Conservation (phyloP, 2,113 vertebrate genomes). For the Anolis carolinensis region DNA sequence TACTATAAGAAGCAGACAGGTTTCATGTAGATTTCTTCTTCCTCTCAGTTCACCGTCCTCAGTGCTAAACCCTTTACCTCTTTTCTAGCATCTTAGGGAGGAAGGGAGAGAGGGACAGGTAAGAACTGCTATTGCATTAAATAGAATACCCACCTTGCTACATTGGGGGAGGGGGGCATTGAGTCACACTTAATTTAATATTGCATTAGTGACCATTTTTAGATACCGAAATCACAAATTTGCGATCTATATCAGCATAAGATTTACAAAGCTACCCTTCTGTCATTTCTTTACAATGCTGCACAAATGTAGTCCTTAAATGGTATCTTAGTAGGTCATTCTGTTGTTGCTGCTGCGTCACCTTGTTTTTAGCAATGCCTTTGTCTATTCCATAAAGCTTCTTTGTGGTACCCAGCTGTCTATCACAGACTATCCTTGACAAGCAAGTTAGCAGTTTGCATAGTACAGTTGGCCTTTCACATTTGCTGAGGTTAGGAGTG, state of each 20-base stretch:
- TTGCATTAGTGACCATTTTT: background rate
- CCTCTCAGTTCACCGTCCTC: too few species aligned
- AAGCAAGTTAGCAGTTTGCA: background rate
- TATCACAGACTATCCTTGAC: background rate
- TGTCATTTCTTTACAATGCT: background rate
- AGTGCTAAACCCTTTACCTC: too few species aligned
- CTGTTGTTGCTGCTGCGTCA: background rate
- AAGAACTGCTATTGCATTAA: too few species aligned
- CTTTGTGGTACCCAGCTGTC: background rate
- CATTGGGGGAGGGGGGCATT: too few species aligned
- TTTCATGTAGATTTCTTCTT: too few species aligned
- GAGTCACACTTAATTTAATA: too few species aligned
- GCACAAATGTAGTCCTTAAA: background rate
- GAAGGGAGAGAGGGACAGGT: too few species aligned
- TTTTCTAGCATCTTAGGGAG: too few species aligned
- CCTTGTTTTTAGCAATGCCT: background rate
- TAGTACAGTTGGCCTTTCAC: too few species aligned
- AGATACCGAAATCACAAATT: background rate
- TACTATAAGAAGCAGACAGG: too few species aligned
- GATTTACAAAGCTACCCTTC: background rate
- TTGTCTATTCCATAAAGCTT: background rate
- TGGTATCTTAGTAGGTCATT: background rate
- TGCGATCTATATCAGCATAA: background rate
- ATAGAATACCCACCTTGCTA: too few species aligned
- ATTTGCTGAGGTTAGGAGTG: too few species aligned